phyloP scores from a whole-genome alignment of 2,797 vertebrate species.

The Megaceryle alcyon region DNA sequence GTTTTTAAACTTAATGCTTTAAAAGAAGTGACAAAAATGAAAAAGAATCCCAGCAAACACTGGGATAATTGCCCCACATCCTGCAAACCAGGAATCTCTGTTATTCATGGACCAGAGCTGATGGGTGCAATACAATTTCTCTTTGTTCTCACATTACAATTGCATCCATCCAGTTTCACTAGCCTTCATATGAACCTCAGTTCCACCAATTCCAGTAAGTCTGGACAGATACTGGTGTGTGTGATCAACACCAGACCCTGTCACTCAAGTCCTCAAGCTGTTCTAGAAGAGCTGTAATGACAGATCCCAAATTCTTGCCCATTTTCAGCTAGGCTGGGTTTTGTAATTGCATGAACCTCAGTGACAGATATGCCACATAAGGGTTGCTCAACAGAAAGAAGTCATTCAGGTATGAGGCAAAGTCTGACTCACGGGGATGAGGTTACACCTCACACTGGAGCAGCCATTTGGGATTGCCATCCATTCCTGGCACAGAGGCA shows the following conservation, averaged over 20 bases:
- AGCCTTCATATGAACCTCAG: neutral
- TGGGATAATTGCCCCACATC: neutral
- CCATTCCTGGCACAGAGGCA: neutral
- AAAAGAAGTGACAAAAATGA: neutral
- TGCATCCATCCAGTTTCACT: neutral
- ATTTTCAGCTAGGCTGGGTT: neutral
- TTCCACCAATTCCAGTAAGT: neutral
- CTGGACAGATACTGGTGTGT: neutral
- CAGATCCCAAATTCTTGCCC: neutral
- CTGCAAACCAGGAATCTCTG: neutral
- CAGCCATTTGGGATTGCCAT: neutral
- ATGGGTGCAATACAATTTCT: neutral
- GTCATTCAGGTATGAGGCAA: neutral
- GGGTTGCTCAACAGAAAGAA: neutral
- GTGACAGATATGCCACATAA: neutral
- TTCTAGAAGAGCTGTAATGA: neutral
- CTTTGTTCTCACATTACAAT: constrained; percentile 8
- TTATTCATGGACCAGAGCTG: neutral
- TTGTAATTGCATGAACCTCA: neutral
- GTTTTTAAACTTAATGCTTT: neutral
- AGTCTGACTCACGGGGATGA: neutral
- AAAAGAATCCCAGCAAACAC: neutral
- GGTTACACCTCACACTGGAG: neutral
- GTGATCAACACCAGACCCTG: neutral
- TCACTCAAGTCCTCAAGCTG: neutral